These are phyloP conservation scores for Drosophila rubida DNA, from an alignment of 2,888 invertebrate genomes.

Conservation along the genomic window DNA sequence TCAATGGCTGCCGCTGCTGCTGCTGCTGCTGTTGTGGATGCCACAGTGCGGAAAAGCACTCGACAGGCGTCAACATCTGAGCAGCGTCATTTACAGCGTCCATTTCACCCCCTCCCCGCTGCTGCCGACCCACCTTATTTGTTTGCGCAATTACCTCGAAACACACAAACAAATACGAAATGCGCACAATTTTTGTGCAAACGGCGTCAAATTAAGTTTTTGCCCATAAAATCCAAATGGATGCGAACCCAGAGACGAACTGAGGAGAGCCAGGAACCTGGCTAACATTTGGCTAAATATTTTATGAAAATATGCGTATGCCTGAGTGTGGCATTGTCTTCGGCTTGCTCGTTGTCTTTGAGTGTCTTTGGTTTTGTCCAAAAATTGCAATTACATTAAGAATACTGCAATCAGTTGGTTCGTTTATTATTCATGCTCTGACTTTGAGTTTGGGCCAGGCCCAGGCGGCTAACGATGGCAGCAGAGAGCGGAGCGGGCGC, in stretches of 20 bases:
- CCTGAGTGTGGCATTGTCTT: slow-evolving; percentile 17
- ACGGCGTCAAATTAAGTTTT: slow-evolving; percentile 72
- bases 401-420: slow-evolving; percentile 54
- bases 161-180: slow-evolving; percentile 32
- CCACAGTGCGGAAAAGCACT: slow-evolving; percentile 27
- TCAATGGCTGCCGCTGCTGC: slow-evolving; percentile 24
- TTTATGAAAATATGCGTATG: slow-evolving; percentile 72
- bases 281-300: slow-evolving; percentile 71
- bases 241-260: slow-evolving; percentile 27
- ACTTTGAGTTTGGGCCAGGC: slow-evolving; percentile 2
- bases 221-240: slow-evolving; percentile 63
- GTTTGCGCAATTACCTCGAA: slow-evolving; percentile 63
- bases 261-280: slow-evolving; percentile 27
- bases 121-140: slow-evolving; percentile 31
- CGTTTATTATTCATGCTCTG: slow-evolving; percentile 66
- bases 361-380: slow-evolving; percentile 18
- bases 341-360: slow-evolving; percentile 27
- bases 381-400: slow-evolving; percentile 70
- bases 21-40: slow-evolving; percentile 28
- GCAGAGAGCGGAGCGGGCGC: slow-evolving; percentile 10
- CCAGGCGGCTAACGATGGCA: neutral
- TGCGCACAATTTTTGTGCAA: slow-evolving; percentile 52
- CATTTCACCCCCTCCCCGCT: neutral
- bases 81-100: slow-evolving; percentile 29
- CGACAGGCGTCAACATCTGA: slow-evolving; percentile 27